Percentiles rank a stretch among this genome's conserved stretches.
These are phyloP conservation scores for Sesamia nonagrioides DNA, from an alignment of 1,140 invertebrate species.

Conservation along the genomic window DNA sequence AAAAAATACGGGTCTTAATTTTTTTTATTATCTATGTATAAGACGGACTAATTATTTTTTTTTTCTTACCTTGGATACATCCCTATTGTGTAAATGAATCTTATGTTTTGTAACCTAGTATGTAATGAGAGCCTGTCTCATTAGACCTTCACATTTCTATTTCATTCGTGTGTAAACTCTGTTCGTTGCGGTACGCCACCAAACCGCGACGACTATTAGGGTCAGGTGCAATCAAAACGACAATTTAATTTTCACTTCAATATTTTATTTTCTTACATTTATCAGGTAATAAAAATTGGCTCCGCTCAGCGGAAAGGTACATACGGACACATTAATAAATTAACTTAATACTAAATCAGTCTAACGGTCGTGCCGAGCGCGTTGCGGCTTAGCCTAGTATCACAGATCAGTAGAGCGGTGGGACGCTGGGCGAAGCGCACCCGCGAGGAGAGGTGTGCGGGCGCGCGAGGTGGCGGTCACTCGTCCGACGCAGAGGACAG, in stretches of 20 bases:
- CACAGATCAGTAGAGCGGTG: conserved; percentile 86
- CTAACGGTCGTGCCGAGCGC: conserved; percentile 84
- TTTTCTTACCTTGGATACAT: too few relatives aligned
- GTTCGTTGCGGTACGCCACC: conserved; percentile 4
- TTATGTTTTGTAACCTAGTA: background rate
- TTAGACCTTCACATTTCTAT: conserved; percentile 38
- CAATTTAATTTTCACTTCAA: conserved; percentile 62
- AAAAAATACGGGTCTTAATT: too few relatives aligned
- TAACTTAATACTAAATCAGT: conserved; percentile 86
- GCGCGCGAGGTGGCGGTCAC: conserved; percentile 72
- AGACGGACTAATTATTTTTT: too few relatives aligned
- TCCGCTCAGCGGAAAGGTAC: conserved; percentile 86
- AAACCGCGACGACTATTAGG: conserved; percentile 22
- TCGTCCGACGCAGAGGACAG: conserved; percentile 83
- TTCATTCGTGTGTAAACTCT: conserved; percentile 15
- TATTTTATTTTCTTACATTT: conserved; percentile 73
- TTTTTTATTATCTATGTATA: too few relatives aligned
- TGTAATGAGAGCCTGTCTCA: conserved; percentile 6
- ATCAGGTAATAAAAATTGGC: conserved; percentile 81
- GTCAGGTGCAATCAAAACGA: conserved; percentile 42
- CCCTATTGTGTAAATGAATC: background rate
- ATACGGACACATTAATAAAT: conserved; percentile 83
- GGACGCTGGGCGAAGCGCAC: conserved; percentile 76
- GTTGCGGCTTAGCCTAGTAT: conserved; percentile 83
- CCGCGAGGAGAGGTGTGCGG: conserved; percentile 61